Evolutionary conservation across 1,140 invertebrate species (phyloP), one percentile per base, ranked within the genome.

Genomic region (Bilobella aurantiaca): DNA sequence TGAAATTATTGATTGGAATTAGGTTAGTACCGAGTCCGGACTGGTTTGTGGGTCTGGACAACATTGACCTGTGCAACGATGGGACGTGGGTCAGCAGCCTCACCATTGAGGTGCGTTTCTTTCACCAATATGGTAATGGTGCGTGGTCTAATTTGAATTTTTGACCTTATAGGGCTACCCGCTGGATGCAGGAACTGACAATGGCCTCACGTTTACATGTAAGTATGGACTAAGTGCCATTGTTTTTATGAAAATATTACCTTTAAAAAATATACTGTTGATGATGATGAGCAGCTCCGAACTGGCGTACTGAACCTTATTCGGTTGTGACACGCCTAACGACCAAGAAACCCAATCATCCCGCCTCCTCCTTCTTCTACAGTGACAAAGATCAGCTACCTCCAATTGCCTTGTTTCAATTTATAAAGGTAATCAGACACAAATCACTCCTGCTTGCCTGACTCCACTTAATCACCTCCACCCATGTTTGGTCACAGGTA

Each of bases 1-100:
- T n/a, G n/a, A n/a, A n/a, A 42, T 12, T 42, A 42, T 42, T 42
- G 34, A 63, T 63, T 14, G 61, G 66, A 18, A n/a, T 82, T 88
- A 53, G 49, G 69, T 90, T 94, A 78, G 85, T 92, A 67, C 96
- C 96, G 18, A 96, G 92, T 32, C 96, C 96, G 0, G 95, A 99
- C 81, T 99, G 96, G 96, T 97, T 96, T 78, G 86, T 98, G 47
- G 96, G 96, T 53, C 84, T 98, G n/a, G 91, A 93, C 77, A 89
- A 87, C 64, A 87, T 96, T 73, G 84, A 91, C 76, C 83, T 99
- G 1, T 98, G 96, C 77, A 85, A 90, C 14, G 89, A 96, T 75
- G 94, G 92, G 65, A 93, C 91, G 68, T 98, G 96, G 94, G 81
- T 93, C 42, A 91, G 96, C 75, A 88, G 87, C 56, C 86, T 94